These are phyloP conservation scores for Phataginus tricuspis DNA, from an alignment of 2,797 vertebrate species.

Conservation along the genomic window DNA sequence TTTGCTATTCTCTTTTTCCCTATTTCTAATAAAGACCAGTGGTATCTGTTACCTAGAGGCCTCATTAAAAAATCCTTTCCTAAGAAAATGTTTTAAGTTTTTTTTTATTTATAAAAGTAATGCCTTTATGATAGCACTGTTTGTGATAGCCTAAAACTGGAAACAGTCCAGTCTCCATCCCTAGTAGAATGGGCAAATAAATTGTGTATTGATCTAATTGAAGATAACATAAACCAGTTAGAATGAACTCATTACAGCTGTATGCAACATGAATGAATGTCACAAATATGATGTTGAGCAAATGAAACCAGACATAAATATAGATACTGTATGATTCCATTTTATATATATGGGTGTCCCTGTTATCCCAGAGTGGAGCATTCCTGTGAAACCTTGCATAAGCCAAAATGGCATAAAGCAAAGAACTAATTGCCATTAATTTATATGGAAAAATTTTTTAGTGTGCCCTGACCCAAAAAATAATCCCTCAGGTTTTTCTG, in stretches of 20 bases:
- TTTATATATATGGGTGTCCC: neutral
- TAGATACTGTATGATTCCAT: neutral
- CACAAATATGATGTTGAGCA: neutral
- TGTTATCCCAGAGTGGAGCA: neutral
- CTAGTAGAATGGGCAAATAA: neutral
- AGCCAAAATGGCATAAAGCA: neutral
- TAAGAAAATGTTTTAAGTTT: neutral
- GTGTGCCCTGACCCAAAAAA: neutral
- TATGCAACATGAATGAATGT: neutral
- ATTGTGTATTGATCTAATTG: neutral
- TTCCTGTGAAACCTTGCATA: neutral
- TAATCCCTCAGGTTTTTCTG: neutral
- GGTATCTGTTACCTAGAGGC: neutral
- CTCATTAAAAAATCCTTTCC: neutral
- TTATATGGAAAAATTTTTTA: neutral
- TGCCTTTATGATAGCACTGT: neutral
- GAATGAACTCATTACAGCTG: neutral
- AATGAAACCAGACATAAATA: neutral
- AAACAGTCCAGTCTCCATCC: neutral
- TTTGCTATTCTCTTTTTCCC: neutral
- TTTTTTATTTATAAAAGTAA: neutral
- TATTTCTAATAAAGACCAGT: neutral
- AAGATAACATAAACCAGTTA: neutral
- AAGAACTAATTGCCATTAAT: neutral
- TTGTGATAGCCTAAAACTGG: neutral